Conservation (phyloP, 2,113 vertebrate species). For the Myotis davidii region DNA sequence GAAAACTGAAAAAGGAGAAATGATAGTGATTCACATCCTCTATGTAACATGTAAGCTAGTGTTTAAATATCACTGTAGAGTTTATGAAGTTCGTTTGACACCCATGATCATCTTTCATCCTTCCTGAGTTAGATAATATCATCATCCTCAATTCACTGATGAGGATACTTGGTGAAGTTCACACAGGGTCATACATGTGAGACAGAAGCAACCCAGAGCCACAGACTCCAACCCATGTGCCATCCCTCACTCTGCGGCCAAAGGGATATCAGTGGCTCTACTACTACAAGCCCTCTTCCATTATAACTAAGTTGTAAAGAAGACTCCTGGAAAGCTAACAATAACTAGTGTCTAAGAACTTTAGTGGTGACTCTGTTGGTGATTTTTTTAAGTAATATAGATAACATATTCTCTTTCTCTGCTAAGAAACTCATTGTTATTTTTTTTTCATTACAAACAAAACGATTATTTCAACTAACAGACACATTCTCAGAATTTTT, state of each 20-base stretch:
- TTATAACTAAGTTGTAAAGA: neutral
- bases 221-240: fast-evolving
- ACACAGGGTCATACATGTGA: neutral
- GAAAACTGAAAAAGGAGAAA: neutral
- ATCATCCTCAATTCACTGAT: neutral
- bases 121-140: neutral
- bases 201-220: neutral
- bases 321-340: neutral
- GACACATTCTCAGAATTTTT: neutral
- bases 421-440: neutral
- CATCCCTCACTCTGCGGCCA: neutral
- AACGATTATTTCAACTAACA: neutral
- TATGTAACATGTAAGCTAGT: too few relatives aligned
- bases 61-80: neutral
- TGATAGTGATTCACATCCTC: neutral
- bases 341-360: neutral
- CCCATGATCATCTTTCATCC: neutral
- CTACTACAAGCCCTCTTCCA: neutral
- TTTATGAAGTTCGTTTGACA: neutral
- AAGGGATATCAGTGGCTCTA: neutral
- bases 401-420: neutral
- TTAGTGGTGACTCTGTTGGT: neutral
- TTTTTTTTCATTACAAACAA: neutral
- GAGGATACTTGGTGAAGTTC: neutral
- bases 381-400: neutral